These are phyloP conservation scores for Melanargia galathea DNA, from an alignment of 2,888 invertebrate genomes.

Conservation along the genomic window DNA sequence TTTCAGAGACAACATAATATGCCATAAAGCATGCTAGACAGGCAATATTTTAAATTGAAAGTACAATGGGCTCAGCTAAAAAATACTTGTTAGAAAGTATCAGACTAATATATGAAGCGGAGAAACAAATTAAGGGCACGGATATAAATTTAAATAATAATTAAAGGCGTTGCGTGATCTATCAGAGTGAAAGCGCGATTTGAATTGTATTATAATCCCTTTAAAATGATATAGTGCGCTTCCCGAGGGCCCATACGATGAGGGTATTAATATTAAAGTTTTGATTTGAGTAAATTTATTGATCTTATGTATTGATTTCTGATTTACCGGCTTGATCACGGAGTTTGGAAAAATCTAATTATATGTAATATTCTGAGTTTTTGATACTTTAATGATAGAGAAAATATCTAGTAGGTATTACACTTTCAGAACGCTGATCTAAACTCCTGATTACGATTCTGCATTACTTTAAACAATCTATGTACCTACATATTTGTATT, in stretches of 20 bases:
- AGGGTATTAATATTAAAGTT: background rate
- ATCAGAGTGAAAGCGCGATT: conserved; percentile 63
- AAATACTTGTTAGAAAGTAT: conserved; percentile 30
- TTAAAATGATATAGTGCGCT: conserved; percentile 52
- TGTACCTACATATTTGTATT: no score
- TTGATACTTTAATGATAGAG: no score
- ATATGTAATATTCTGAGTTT: no score
- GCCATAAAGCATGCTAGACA: background rate
- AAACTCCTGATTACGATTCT: no score
- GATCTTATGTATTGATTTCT: conserved; percentile 4
- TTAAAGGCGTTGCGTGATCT: conserved; percentile 61
- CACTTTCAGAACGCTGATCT: no score
- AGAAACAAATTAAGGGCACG: conserved; percentile 37
- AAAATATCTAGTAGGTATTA: no score
- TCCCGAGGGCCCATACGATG: conserved; percentile 19
- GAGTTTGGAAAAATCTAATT: no score
- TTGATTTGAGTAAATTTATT: conserved; percentile 6
- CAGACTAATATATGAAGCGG: conserved; percentile 23
- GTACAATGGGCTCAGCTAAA: conserved; percentile 18
- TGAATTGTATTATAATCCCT: conserved; percentile 65
- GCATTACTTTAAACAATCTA: no score
- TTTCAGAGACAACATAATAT: background rate
- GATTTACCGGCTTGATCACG: background rate
- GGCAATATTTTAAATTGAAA: background rate
- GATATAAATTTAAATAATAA: conserved; percentile 40